These are phyloP conservation scores for Nasonia oneida DNA, from an alignment of 2,888 invertebrate genomes.

Conservation along the genomic window DNA sequence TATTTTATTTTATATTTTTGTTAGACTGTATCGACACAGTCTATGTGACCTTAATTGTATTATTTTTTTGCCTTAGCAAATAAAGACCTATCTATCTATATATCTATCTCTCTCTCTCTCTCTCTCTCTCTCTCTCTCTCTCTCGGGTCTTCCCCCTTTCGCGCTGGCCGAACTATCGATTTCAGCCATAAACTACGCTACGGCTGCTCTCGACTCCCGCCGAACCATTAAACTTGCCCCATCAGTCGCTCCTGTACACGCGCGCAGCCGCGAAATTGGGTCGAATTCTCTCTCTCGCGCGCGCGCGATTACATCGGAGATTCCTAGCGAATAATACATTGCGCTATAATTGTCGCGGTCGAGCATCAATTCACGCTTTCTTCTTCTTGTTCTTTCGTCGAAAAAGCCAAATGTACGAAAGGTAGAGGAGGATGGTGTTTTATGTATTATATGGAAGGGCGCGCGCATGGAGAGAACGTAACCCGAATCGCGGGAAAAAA, in stretches of 20 bases:
- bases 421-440: background rate
- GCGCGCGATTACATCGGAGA: constrained; percentile 34
- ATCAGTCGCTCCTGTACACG: background rate
- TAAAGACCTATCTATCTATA: no score
- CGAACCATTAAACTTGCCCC: background rate
- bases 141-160: background rate
- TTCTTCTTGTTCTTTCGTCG: no score
- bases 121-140: no score
- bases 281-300: constrained; percentile 3
- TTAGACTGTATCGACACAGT: no score
- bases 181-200: constrained; percentile 36
- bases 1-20: no score
- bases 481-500: constrained; percentile 24
- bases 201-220: background rate
- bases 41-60: no score
- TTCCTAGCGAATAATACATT: constrained; percentile 40
- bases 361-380: constrained; percentile 13
- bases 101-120: background rate
- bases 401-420: background rate
- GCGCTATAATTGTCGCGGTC: constrained; percentile 47
- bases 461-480: background rate
- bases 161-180: constrained; percentile 12
- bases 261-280: constrained; percentile 26
- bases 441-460: background rate
- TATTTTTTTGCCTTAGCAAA: no score